phyloP scores from a whole-genome alignment of 2,113 vertebrate genomes.

The Dolichallabes microphthalmus region DNA sequence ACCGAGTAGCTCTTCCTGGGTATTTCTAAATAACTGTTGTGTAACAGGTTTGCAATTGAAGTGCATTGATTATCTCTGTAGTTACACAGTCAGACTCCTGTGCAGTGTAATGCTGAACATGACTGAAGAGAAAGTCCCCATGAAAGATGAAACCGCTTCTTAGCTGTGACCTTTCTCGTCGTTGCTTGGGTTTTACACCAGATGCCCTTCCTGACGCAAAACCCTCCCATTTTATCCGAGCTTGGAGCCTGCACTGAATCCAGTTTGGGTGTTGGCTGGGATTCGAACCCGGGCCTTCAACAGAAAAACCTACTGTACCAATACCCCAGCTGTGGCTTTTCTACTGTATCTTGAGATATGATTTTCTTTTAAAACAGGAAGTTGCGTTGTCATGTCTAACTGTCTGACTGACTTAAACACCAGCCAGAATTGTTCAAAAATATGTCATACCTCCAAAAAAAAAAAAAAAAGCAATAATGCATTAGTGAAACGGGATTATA shows the following conservation, averaged over 20 bases:
- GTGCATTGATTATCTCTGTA: conserved; percentile 12
- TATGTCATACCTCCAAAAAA: neutral
- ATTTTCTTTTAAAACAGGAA: neutral
- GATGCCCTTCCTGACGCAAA: too few relatives aligned
- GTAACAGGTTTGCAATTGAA: neutral
- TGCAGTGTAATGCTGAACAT: neutral
- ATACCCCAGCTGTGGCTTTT: neutral
- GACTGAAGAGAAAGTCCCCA: too few relatives aligned
- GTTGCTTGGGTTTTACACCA: too few relatives aligned
- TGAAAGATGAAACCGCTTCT: neutral
- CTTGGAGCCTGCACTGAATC: too few relatives aligned
- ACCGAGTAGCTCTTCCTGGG: neutral
- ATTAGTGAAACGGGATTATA: too few relatives aligned
- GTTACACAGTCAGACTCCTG: neutral
- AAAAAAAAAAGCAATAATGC: neutral
- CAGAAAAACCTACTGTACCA: too few relatives aligned
- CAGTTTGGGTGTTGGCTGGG: too few relatives aligned
- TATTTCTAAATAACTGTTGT: neutral
- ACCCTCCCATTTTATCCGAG: too few relatives aligned
- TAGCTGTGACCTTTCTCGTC: neutral
- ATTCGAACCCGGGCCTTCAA: too few relatives aligned
- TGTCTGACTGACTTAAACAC: neutral
- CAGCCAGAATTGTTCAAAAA: neutral
- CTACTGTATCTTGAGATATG: neutral
- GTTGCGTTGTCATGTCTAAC: neutral